Conservation (phyloP, 1,140 invertebrate genomes). For the Drosophila guanche region DNA sequence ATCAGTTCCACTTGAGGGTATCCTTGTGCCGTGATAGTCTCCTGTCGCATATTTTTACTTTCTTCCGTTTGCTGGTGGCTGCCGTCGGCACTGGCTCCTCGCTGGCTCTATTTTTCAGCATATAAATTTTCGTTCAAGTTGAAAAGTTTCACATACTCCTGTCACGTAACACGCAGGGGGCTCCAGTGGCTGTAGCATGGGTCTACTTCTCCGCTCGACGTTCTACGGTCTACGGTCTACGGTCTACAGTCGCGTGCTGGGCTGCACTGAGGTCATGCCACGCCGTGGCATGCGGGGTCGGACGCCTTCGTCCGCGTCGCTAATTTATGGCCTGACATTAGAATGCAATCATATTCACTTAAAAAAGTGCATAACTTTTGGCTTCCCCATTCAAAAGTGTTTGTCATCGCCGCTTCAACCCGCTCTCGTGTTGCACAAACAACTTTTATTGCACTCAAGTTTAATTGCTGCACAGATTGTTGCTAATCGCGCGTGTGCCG, state of each 20-base stretch:
- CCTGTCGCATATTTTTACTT: neutral
- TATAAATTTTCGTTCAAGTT: constrained; percentile 79
- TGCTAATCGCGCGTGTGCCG: constrained; percentile 45
- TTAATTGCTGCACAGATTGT: constrained; percentile 60
- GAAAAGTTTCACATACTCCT: constrained; percentile 80
- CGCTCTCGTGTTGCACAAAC: constrained; percentile 5
- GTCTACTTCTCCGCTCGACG: too few relatives aligned
- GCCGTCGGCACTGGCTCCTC: constrained; percentile 23
- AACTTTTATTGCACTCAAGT: constrained; percentile 38
- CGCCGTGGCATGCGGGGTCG: too few relatives aligned
- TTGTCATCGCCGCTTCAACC: constrained; percentile 27
- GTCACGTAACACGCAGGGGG: constrained; percentile 66
- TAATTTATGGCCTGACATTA: constrained; percentile 79
- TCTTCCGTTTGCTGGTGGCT: constrained; percentile 7
- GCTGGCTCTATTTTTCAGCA: constrained; percentile 62
- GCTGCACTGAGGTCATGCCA: constrained; percentile 11
- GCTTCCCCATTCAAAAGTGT: constrained; percentile 22
- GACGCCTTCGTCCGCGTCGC: constrained; percentile 49
- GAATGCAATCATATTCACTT: constrained; percentile 81
- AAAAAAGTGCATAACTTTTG: constrained; percentile 68
- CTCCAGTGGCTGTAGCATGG: neutral
- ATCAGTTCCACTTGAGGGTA: too few relatives aligned
- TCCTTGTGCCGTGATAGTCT: neutral
- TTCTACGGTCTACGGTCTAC: too few relatives aligned
- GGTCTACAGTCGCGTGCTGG: constrained; percentile 28